Conservation (phyloP, 2,888 invertebrate genomes). For the Dicroscelio sp. region DNA sequence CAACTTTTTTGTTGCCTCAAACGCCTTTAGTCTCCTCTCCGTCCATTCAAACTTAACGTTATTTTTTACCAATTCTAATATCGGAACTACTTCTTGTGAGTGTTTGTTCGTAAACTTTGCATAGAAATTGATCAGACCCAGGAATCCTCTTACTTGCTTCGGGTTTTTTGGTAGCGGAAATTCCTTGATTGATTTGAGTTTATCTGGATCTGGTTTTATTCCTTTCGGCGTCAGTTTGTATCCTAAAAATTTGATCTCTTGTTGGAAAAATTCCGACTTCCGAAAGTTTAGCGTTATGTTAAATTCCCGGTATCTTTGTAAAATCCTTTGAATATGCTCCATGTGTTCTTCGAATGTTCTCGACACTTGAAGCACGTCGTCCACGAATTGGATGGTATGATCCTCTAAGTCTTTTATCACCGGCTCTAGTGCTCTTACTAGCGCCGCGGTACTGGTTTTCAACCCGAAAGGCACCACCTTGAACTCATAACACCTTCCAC, state of each 20-base stretch:
- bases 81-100: slow-evolving; percentile 13
- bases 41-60: not conserved
- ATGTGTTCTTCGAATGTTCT: not conserved
- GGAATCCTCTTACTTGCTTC: not conserved
- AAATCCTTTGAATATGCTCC: not conserved
- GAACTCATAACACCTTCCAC: slow-evolving; percentile 1
- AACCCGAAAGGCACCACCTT: no score
- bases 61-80: slow-evolving; percentile 57
- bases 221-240: not conserved
- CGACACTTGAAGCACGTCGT: not conserved
- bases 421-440: not conserved
- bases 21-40: not conserved
- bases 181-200: not conserved
- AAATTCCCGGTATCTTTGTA: not conserved
- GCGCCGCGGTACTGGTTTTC: no score
- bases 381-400: not conserved
- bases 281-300: no score
- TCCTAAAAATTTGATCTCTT: slow-evolving; percentile 2
- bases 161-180: not conserved
- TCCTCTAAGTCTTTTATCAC: not conserved
- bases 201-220: not conserved
- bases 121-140: slow-evolving; percentile 14
- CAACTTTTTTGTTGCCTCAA: not conserved
- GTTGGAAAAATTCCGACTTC: no score
- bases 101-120: slow-evolving; percentile 1